A percentile compares a stretch with the other conserved stretches of the same genome.
These are phyloP conservation scores for Nyctereutes procyonoides DNA, from an alignment of 2,113 vertebrate species.

Conservation along the genomic window DNA sequence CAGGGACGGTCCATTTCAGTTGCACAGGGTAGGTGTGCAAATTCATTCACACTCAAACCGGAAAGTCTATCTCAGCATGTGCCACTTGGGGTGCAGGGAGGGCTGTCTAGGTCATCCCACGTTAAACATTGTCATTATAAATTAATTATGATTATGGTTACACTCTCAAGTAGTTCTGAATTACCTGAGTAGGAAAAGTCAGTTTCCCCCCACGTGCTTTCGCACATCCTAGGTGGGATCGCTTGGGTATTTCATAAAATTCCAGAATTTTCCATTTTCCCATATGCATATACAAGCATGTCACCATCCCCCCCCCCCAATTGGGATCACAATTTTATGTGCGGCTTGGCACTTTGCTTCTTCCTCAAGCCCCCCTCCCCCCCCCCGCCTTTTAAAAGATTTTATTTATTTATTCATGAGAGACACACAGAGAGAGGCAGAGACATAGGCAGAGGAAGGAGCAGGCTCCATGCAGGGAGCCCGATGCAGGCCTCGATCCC, in stretches of 20 bases:
- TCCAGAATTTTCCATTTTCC: neutral
- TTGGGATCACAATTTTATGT: neutral
- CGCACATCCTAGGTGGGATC: neutral
- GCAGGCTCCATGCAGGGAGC: no score
- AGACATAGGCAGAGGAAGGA: no score
- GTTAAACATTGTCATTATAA: neutral
- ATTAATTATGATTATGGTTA: neutral
- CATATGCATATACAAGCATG: no score
- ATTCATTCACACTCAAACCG: neutral
- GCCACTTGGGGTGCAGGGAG: neutral
- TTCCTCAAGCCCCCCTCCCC: no score
- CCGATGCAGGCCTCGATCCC: no score
- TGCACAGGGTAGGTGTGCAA: rapidly evolving
- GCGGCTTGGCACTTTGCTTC: neutral
- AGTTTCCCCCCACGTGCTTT: neutral
- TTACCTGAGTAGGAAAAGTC: neutral
- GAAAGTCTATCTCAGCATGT: neutral
- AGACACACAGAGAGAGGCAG: no score
- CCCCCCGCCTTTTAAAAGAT: no score
- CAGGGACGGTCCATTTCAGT: neutral
- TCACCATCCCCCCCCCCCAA: neutral
- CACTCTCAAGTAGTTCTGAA: neutral
- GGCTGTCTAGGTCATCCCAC: neutral
- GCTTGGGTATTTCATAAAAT: neutral
- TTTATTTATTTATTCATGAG: no score